phyloP scores from a whole-genome alignment of 2,888 invertebrate species.

The Volucella inanis region DNA sequence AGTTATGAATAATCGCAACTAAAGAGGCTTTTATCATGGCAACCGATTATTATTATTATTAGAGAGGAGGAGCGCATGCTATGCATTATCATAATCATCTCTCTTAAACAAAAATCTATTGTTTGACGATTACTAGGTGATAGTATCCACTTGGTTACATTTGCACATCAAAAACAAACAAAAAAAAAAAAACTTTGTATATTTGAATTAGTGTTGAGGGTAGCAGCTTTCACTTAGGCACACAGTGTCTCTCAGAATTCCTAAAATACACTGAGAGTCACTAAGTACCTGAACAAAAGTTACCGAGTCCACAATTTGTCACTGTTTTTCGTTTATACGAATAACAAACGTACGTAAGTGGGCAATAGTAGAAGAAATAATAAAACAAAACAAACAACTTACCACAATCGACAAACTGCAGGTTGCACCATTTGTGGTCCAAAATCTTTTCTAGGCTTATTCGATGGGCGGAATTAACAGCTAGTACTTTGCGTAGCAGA shows the following conservation, averaged over 20 bases:
- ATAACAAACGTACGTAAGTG: background rate
- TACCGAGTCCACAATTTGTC: conserved; percentile 43
- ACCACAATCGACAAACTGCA: conserved; percentile 83
- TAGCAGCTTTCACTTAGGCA: conserved; percentile 80
- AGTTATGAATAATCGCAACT: conserved; percentile 22
- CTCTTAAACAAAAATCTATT: background rate
- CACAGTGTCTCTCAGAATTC: conserved; percentile 83
- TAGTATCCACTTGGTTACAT: background rate
- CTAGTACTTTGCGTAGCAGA: conserved; percentile 90
- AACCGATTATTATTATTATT: conserved; percentile 8
- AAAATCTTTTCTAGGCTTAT: conserved; percentile 87
- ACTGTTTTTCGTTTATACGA: conserved; percentile 8
- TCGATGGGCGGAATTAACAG: conserved; percentile 87
- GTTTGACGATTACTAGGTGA: background rate
- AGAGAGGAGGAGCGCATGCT: conserved; percentile 10
- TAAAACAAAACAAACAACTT: conserved; percentile 75
- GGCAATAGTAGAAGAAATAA: background rate
- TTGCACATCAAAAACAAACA: background rate
- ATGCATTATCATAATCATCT: background rate
- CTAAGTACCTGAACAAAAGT: conserved; percentile 91
- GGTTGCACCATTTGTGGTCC: conserved; percentile 89
- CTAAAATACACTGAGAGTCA: conserved; percentile 88
- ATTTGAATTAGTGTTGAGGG: conserved; percentile 12
- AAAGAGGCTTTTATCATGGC: conserved; percentile 18
- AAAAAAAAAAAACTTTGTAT: conserved; percentile 6